A percentile compares a stretch with the other conserved stretches of the same genome.
Conservation (phyloP, 2,888 invertebrate genomes). For the Calameuta idolon region DNA sequence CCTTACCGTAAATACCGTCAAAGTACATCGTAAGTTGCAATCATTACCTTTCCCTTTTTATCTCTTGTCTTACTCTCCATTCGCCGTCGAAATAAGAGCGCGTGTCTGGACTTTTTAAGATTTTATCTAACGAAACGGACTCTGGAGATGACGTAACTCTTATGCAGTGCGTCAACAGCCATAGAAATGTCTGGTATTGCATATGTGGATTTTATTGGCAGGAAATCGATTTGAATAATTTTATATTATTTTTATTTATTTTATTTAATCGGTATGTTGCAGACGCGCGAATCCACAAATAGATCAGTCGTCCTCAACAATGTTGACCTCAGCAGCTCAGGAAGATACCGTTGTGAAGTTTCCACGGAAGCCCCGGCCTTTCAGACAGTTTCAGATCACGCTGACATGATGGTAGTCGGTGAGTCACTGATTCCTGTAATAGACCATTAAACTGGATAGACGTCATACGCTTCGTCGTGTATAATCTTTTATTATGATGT, state of each 20-base stretch:
- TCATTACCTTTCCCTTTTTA: neutral
- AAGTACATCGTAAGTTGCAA: neutral
- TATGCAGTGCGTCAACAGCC: no score
- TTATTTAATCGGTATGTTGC: constrained; percentile 29
- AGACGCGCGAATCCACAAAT: constrained; percentile 78
- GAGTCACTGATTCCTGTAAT: constrained; percentile 60
- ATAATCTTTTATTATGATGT: neutral
- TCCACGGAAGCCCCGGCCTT: constrained; percentile 79
- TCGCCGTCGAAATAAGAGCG: neutral
- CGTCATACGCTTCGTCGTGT: neutral
- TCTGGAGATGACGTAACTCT: neutral
- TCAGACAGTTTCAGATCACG: constrained; percentile 76
- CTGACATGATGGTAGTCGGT: constrained; percentile 79
- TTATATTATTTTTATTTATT: neutral
- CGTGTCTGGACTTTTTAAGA: neutral
- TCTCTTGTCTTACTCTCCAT: neutral
- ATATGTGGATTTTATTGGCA: no score
- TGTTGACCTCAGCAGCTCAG: constrained; percentile 75
- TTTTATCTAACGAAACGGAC: neutral
- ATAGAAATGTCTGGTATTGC: no score
- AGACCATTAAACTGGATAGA: neutral
- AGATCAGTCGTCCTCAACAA: constrained; percentile 74
- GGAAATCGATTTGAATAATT: neutral
- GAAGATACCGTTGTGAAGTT: constrained; percentile 78
- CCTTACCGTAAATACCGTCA: neutral